Evolutionary conservation across 2,113 vertebrate genomes (phyloP).

Genomic region (Leucopsar rothschildi): DNA sequence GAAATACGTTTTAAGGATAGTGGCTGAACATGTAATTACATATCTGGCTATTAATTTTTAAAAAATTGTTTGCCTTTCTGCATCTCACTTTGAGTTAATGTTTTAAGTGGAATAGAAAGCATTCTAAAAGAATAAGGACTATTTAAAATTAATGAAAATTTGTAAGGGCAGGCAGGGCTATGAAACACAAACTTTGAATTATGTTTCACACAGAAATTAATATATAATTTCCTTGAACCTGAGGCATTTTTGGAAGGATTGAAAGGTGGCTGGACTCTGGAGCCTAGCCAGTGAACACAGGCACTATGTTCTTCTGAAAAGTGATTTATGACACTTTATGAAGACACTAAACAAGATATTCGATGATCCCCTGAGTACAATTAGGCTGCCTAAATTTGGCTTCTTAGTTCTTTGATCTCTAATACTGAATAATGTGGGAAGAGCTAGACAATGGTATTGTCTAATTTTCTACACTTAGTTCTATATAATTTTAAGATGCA

Average conservation of each 20-base stretch:
- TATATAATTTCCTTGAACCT: not conserved
- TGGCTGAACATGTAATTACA: not conserved
- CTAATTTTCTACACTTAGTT: not conserved
- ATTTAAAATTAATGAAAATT: not conserved
- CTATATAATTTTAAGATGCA: not conserved
- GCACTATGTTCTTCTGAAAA: conserved; percentile 6
- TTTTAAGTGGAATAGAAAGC: not conserved
- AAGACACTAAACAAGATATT: not conserved
- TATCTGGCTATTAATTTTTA: conserved; percentile 22
- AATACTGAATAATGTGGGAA: not conserved
- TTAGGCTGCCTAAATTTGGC: not conserved
- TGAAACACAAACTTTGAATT: not conserved
- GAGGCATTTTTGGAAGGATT: not conserved
- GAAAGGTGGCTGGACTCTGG: not conserved
- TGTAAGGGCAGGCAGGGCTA: not conserved
- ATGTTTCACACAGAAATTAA: not conserved
- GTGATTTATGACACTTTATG: not conserved
- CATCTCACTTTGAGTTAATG: conserved; percentile 15
- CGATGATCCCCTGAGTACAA: not conserved
- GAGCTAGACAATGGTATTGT: not conserved
- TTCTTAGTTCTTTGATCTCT: not conserved
- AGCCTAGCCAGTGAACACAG: not conserved
- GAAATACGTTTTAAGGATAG: conserved; percentile 31
- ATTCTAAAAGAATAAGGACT: conserved; percentile 4
- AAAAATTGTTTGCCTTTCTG: not conserved